Evolutionary conservation across 1,140 invertebrate species (phyloP), one percentile per base, ranked within the genome.

Genomic region (Tetramorium alpestre): DNA sequence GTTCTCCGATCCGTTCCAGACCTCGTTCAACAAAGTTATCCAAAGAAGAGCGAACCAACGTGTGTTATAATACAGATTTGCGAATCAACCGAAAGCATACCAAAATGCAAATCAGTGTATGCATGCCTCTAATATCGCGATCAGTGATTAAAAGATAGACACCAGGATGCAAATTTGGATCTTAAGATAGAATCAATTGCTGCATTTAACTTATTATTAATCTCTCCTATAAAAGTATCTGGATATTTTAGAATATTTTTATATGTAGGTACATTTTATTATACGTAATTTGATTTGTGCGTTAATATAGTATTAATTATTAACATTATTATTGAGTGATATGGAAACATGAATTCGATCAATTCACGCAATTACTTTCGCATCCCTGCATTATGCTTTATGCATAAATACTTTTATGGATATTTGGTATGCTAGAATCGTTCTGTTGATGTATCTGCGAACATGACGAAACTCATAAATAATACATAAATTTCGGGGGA

Each of bases 401-500:
- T 11, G 7, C 56, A 67, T 41, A 54, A 25, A 67, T 7, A 22
- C 0, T 73, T 11, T 49, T 4, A 10, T 25, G 44, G 44, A 38
- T 49, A 60, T 73, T 16, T 5, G 16, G 2, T 47, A 60, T 72
- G 25, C 41, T 10, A 5, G 69, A 75, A 1, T 16, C 16, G 18
- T 80, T 64, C 25, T 10, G 13, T 80, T 25, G 54, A 58, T 47
- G 28, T 41, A 38, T 73, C 54, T 22, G 33, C 69, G 44, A 62
- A 75, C 69, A 60, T 33, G 41, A 58, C n/a, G 51, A 60, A n/a
- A 38, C 18, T 62, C 69, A 62, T 84, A 84, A 84, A 84, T 75
- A 84, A 75, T 82, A 58, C 18, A 73, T 84, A 60, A 73, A 73
- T 28, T 16, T 69, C 22, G 13, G 13, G 41, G 6, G n/a, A 47